Conservation (phyloP, 2,113 vertebrate species). For the Gasterosteus nipponicus region DNA sequence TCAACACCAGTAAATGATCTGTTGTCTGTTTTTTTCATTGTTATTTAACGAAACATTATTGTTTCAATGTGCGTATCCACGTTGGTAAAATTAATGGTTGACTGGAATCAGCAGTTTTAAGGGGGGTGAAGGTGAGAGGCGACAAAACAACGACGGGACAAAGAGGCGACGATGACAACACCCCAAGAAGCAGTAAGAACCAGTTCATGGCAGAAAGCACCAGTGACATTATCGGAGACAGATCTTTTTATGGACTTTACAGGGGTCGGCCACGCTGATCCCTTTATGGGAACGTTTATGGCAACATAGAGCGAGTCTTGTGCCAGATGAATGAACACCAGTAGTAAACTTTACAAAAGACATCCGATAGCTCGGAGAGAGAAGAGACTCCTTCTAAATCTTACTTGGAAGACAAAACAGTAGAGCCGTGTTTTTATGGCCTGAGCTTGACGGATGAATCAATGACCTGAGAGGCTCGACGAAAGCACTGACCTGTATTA, state of each 20-base stretch:
- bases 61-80: not conserved
- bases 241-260: constrained; percentile 73
- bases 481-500: constrained; percentile 21
- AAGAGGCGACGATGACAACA: constrained; percentile 22
- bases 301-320: constrained; percentile 57
- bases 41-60: not conserved
- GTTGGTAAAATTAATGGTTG: not conserved
- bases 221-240: constrained; percentile 69
- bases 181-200: not conserved
- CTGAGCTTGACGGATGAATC: constrained; percentile 45
- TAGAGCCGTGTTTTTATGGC: constrained; percentile 62
- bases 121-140: not conserved
- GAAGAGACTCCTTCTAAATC: constrained; percentile 61
- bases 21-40: not conserved
- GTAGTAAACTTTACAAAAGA: constrained; percentile 72
- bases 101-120: not conserved
- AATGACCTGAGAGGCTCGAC: constrained; percentile 32
- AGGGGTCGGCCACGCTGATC: constrained; percentile 70
- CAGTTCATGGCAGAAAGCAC: constrained; percentile 11
- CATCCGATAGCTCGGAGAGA: constrained; percentile 62
- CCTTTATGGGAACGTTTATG: constrained; percentile 70
- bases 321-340: constrained; percentile 71
- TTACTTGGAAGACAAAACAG: constrained; percentile 53
- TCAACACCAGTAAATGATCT: no score
- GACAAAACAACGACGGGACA: constrained; percentile 20